Conservation (phyloP, 2,113 vertebrate species). For the Forbesichthys agassizii region DNA sequence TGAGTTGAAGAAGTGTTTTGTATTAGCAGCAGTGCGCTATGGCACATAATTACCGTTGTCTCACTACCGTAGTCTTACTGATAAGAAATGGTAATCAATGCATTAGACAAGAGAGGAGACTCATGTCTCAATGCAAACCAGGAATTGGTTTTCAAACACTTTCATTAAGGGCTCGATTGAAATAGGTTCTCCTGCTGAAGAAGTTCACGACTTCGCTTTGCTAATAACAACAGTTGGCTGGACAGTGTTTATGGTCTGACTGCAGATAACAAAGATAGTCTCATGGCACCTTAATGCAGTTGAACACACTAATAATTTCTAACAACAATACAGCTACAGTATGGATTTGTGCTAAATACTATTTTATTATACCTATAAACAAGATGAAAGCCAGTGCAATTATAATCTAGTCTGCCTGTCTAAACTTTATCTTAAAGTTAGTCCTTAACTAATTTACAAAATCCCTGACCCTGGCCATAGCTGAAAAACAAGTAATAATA, state of each 20-base stretch:
- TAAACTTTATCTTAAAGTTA: slow-evolving; percentile 37
- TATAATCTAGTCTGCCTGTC: slow-evolving; percentile 2
- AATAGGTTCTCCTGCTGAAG: slow-evolving; percentile 36
- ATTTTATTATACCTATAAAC: neutral
- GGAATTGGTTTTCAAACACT: slow-evolving; percentile 54
- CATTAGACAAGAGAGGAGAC: slow-evolving; percentile 55
- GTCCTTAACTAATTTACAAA: too few relatives aligned
- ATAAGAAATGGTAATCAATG: slow-evolving; percentile 37
- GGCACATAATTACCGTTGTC: slow-evolving; percentile 54
- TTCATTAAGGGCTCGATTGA: slow-evolving; percentile 47
- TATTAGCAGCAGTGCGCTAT: slow-evolving; percentile 29
- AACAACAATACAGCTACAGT: too few relatives aligned
- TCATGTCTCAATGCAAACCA: slow-evolving; percentile 29
- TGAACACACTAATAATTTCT: too few relatives aligned
- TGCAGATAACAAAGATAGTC: neutral
- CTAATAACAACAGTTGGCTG: slow-evolving; percentile 19
- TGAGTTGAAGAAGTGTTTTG: slow-evolving; percentile 43
- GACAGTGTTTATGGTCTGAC: slow-evolving; percentile 3
- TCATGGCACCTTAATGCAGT: too few relatives aligned
- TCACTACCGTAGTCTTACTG: slow-evolving; percentile 49
- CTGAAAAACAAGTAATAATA: too few relatives aligned
- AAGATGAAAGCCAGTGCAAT: too few relatives aligned
- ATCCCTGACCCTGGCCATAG: too few relatives aligned
- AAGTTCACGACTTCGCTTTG: slow-evolving; percentile 35
- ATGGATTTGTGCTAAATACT: neutral